Base-by-base conservation (phyloP, 2,113 vertebrate genomes). In the Actenoides hombroni region DNA sequence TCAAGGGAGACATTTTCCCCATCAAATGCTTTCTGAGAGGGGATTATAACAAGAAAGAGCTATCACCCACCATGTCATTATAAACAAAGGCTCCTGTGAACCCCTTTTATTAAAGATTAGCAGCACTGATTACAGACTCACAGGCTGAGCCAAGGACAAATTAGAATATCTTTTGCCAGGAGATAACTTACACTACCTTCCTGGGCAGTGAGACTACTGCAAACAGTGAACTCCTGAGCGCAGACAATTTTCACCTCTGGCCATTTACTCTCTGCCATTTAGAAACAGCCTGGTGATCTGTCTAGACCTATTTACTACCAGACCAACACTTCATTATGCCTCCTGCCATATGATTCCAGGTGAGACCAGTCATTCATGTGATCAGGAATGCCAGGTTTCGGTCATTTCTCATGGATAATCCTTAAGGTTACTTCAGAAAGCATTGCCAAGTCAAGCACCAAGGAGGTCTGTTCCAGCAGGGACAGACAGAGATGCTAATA, bases 71-170 rank as follows among this genome's bases (percentile, higher is more conserved):
- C 70, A 49, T 96, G 92, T 96, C 94, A 94, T 95, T 97, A 96
- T 83, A 96, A 96, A 96, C 95, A 95, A 97, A 95, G 42, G 86
- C 95, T 96, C 92, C 86, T 73, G 83, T 74, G 88, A 94, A 92
- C 96, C 89, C 88, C 92, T 94, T 96, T 94, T 95, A 94, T 96
- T 94, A 96, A 94, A 94, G 95, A 96, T 96, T 94, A 96, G 74
- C 92, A 87, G 77, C 91, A 63, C 81, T 96, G 92, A 96, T 95
- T 96, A 92, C 78, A 91, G 86, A 23, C 67, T 94, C 2, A 0
- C 25, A 89, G 92, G 17, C 94, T 91, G 77, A 95, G 77, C 70
- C 65, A 80, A 79, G 87, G 83, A 82, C 91, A 92, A 84, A 95
- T 95, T 92, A 92, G 83, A 92, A 83, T 96, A 91, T 94, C 65